Base-by-base conservation (phyloP, 2,797 vertebrate species). In the Bovichtus diacanthus region DNA sequence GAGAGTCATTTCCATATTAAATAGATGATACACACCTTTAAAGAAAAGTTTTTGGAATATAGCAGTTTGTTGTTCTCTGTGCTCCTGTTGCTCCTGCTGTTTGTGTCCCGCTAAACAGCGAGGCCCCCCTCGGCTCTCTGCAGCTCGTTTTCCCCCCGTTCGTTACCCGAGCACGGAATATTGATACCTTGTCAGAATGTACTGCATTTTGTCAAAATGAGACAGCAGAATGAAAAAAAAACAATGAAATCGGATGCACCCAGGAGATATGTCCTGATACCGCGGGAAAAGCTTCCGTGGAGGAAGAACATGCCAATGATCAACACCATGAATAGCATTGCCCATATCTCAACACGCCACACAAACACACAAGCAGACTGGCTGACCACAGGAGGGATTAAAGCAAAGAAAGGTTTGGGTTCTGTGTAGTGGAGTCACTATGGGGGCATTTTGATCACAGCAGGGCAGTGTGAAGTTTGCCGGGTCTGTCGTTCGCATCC, bases 121-220 rank as follows among this genome's bases (percentile, higher is more conserved):
- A 74, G 67, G n/a, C 66, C 60, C 61, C 78, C 76, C 60, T 27
- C 25, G 34, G 74, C 82, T 85, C 53, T 53, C 15, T 9, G 69
- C 60, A 64, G 74, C 65, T 88, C 53, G 78, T 88, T 76, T 87
- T 73, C 74, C 62, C n/a, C 74, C 80, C 29, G 60, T 79, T 82
- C 18, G 19, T 65, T 80, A 71, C 74, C 31, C 58, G 34, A 74
- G 74, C 3, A 7, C 6, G n/a, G 61, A 68, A 87, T 81, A 87
- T 88, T 80, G 83, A 91, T 82, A 82, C 25, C 31, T n/a, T 19
- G 75, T 82, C 84, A 76, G 73, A 77, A 54, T 81, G 36, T 74
- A 67, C 74, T 62, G 63, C 76, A 80, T 67, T 87, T 68, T 63
- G 83, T 90, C 78, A 81, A 84, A 85, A 83, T 46, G 23, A 80